Conservation (phyloP, 2,797 vertebrate species). For the Rhynchotus rufescens region DNA sequence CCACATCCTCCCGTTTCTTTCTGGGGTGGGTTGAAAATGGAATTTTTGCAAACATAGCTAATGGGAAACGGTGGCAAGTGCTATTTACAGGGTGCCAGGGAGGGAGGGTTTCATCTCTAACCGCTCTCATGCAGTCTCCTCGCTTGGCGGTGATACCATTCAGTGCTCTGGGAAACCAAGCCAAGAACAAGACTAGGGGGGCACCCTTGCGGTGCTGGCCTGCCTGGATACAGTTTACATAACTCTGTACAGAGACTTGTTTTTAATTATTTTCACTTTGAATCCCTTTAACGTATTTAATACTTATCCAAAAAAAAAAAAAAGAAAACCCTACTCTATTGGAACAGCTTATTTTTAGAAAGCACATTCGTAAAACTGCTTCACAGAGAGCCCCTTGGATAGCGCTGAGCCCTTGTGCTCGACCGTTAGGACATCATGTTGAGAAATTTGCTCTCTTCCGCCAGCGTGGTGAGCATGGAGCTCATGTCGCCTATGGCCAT, state of each 20-base stretch:
- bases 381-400: slow-evolving; percentile 37
- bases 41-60: neutral
- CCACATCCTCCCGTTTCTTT: neutral
- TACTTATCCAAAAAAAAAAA: slow-evolving; percentile 51
- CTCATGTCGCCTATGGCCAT: slow-evolving; percentile 99
- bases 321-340: slow-evolving; percentile 21
- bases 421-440: slow-evolving; percentile 93
- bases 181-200: slow-evolving; percentile 61
- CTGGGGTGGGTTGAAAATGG: neutral
- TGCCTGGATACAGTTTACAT: slow-evolving; percentile 58
- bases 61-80: neutral
- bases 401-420: slow-evolving; percentile 48
- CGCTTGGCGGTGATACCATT: neutral
- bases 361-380: slow-evolving; percentile 71
- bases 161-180: slow-evolving; percentile 56
- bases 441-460: slow-evolving; percentile 97
- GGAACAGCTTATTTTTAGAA: slow-evolving; percentile 38
- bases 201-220: slow-evolving; percentile 38
- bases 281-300: slow-evolving; percentile 73
- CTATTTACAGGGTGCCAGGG: slow-evolving; percentile 43
- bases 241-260: slow-evolving; percentile 63
- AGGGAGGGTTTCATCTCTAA: slow-evolving; percentile 36
- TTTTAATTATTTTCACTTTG: slow-evolving; percentile 15
- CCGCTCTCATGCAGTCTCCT: slow-evolving; percentile 24
- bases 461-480: slow-evolving; percentile 97